These are phyloP conservation scores for Hypotaenidia philippensis DNA, from an alignment of 2,797 vertebrate genomes.

Conservation along the genomic window DNA sequence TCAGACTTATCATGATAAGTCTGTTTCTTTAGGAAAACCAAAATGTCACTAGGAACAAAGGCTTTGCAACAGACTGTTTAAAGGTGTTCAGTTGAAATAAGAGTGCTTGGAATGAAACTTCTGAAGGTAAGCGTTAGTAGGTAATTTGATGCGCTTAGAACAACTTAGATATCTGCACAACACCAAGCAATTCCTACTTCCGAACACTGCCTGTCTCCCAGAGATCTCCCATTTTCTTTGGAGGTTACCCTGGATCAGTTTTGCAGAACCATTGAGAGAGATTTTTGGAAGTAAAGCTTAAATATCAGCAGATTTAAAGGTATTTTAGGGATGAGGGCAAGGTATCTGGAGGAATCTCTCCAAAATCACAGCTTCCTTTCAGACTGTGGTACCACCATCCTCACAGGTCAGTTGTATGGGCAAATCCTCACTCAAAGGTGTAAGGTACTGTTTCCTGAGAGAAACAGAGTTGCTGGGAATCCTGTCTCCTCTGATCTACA, in stretches of 20 bases:
- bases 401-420: neutral
- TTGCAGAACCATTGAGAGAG: neutral
- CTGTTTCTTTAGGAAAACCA: conserved; percentile 38
- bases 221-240: neutral
- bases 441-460: neutral
- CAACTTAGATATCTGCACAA: neutral
- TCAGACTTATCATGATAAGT: neutral
- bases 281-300: neutral
- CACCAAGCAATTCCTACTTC: neutral
- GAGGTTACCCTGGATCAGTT: neutral
- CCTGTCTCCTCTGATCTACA: neutral
- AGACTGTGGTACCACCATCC: neutral
- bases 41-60: conserved; percentile 33
- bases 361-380: neutral
- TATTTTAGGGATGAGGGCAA: neutral
- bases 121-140: neutral
- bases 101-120: neutral
- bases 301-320: neutral
- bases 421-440: neutral
- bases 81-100: neutral
- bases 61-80: neutral
- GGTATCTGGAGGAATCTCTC: neutral
- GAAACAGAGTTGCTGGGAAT: neutral
- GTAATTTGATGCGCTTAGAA: neutral
- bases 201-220: neutral